Base-by-base conservation (phyloP, 1,140 invertebrate genomes). In the Aphidius gifuensis region DNA sequence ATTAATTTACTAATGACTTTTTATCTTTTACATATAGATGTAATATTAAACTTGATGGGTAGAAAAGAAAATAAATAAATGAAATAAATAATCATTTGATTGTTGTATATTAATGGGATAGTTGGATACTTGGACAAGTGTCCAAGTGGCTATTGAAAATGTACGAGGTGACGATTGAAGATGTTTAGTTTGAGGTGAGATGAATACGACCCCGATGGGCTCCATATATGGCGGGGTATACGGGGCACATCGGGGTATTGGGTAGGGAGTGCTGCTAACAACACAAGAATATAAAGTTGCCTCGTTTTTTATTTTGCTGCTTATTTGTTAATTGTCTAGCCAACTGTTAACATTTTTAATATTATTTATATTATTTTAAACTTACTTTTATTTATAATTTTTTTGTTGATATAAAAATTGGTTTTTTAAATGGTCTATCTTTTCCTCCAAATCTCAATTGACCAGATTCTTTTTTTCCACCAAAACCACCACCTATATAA, bases 361-460 rank as follows among this genome's bases (percentile, higher is more conserved):
- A 6, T 11, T 5, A 49, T 5, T 5, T 1, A 56, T 16, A 42
- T 43, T 6, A 11, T 42, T 44, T 43, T 2, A 9, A 32, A 32
- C 23, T 32, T 32, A 32, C 23, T 3, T 32, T 32, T 32, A 32
- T 16, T 16, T 16, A 49, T 49, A 5, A 49, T 49, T n/a, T 49
- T 49, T 49, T 49, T 2, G 23, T 32, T 6, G 72, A 67, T 58
- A 16, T 16, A 16, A 76, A 16, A 58, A 88, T 84, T 4, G 89
- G 89, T 76, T 84, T 86, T 67, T 81, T 86, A 64, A 89, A 94
- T 1, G 90, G 91, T 71, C 91, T 81, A 55, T 89, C 86, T 69
- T 83, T 83, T 38, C 93, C 88, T 6, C 93, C 93, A 84, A 95
- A 96, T 64, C 93, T 80, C 16, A 95, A 78, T 71, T 96, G 93